Evolutionary conservation across 1,140 invertebrate genomes (phyloP).

Genomic region (Tetraneura akinire): DNA sequence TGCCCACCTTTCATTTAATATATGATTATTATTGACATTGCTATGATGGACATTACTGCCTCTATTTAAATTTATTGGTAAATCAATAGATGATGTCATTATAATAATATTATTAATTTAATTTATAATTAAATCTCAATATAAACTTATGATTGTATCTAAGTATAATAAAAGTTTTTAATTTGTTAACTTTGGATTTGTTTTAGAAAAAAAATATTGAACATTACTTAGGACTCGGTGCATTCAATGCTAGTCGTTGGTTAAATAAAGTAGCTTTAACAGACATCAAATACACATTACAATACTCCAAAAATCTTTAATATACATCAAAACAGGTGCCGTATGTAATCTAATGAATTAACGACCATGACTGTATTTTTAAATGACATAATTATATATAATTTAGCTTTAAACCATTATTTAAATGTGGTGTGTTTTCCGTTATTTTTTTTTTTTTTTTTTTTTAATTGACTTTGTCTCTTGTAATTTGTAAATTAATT

Average conservation of each 20-base stretch:
- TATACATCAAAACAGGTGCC: no score
- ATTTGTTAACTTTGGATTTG: background rate
- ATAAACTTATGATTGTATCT: background rate
- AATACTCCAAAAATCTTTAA: no score
- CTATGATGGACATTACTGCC: background rate
- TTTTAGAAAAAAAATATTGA: conserved; percentile 41
- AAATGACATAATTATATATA: no score
- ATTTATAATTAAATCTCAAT: no score
- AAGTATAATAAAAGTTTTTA: background rate
- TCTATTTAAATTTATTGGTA: background rate
- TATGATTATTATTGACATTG: background rate
- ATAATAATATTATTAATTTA: background rate
- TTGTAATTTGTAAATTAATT: no score
- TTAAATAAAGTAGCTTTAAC: background rate
- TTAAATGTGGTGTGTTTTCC: no score
- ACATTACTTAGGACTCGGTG: conserved; percentile 1
- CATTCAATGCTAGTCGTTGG: background rate
- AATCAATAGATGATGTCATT: background rate
- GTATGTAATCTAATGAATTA: no score
- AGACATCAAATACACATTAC: background rate
- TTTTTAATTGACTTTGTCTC: no score
- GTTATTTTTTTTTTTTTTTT: no score
- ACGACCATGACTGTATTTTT: no score
- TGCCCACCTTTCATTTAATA: background rate
- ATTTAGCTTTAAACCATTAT: no score